Conservation (phyloP, 2,888 invertebrate species). For the Hydroisotoma schaefferi region DNA sequence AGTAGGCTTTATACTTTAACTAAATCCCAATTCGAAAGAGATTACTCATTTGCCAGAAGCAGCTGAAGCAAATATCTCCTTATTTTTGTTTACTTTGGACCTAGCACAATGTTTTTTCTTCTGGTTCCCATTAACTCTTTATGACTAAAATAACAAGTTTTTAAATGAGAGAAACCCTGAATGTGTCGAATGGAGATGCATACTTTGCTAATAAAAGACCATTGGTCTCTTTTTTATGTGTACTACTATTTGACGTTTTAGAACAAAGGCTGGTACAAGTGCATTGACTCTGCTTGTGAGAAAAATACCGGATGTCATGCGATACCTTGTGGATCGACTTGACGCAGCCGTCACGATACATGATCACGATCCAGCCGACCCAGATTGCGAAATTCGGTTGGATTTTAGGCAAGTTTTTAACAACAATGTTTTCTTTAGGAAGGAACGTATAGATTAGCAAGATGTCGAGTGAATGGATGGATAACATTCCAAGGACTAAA, state of each 20-base stretch:
- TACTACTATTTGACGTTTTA: slow-evolving; percentile 51
- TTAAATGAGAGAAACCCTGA: too few relatives aligned
- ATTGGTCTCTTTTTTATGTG: not conserved
- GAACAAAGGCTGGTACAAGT: slow-evolving; percentile 80
- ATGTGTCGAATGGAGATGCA: too few relatives aligned
- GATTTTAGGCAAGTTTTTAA: slow-evolving; percentile 54
- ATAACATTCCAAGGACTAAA: too few relatives aligned
- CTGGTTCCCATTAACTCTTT: too few relatives aligned
- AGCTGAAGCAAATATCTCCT: not conserved
- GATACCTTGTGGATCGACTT: slow-evolving; percentile 75
- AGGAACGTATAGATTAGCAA: not conserved
- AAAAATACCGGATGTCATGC: slow-evolving; percentile 79
- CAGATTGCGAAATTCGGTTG: slow-evolving; percentile 75
- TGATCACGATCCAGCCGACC: slow-evolving; percentile 80
- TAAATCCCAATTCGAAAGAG: too few relatives aligned
- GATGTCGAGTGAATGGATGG: too few relatives aligned
- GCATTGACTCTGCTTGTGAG: slow-evolving; percentile 79
- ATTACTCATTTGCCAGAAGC: too few relatives aligned
- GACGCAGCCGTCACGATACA: slow-evolving; percentile 72
- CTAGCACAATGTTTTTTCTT: too few relatives aligned
- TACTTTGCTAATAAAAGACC: not conserved
- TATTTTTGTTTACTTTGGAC: not conserved
- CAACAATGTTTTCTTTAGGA: too few relatives aligned
- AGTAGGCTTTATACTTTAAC: slow-evolving; percentile 25
- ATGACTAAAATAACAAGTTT: too few relatives aligned